These are phyloP conservation scores for Balaeniceps rex DNA, from an alignment of 2,113 vertebrate species.

Conservation along the genomic window DNA sequence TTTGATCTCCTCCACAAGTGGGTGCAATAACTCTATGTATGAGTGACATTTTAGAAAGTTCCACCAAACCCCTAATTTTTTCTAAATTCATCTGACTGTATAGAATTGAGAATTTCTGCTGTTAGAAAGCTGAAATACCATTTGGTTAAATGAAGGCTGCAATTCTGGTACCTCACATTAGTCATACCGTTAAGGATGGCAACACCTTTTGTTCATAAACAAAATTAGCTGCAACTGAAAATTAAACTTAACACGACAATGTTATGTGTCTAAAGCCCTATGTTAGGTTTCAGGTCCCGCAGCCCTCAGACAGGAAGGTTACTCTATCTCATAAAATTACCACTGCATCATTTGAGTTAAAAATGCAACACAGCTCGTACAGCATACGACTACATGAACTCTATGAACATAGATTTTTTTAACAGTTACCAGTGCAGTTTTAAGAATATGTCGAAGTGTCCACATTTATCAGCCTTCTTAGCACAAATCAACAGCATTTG, in stretches of 20 bases:
- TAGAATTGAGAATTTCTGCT: not conserved
- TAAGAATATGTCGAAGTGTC: not conserved
- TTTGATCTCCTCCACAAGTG: conserved; percentile 36
- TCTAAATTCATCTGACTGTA: not conserved
- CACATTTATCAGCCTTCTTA: not conserved
- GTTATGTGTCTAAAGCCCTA: not conserved
- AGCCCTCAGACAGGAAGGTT: not conserved
- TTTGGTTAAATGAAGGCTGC: not conserved
- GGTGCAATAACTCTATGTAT: not conserved
- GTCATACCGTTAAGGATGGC: not conserved
- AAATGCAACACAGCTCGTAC: not conserved
- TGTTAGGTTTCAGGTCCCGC: not conserved
- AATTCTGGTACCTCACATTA: not conserved
- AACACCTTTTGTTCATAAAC: not conserved
- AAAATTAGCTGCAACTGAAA: not conserved
- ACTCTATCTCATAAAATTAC: not conserved
- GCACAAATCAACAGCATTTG: not conserved
- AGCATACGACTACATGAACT: not conserved
- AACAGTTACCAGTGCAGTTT: not conserved
- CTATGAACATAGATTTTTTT: not conserved
- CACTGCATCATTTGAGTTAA: not conserved
- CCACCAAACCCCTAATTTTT: not conserved
- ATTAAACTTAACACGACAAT: not conserved
- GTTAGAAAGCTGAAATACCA: not conserved
- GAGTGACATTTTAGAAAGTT: not conserved